Percentiles rank a stretch among this genome's conserved stretches.
Evolutionary conservation across 1,140 invertebrate genomes (phyloP).

Genomic region (Rhyacophila brunnea): DNA sequence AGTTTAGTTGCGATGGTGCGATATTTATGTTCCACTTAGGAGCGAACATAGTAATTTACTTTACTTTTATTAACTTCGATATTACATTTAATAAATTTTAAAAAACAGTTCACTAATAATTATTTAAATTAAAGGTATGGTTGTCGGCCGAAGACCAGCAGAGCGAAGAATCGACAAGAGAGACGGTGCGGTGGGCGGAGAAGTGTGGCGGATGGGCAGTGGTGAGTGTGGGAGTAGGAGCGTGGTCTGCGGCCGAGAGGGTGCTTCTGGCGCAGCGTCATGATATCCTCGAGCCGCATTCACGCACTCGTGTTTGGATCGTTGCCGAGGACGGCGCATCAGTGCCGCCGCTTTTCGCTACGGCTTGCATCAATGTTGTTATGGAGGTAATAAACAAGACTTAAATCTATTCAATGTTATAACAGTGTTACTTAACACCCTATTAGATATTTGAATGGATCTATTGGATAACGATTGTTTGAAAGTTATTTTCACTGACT

Average conservation of each 20-base stretch:
- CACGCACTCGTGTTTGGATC: conserved; percentile 21
- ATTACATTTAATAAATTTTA: too few relatives aligned
- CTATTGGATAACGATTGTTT: too few relatives aligned
- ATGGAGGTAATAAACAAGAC: conserved; percentile 21
- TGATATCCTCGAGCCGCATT: not conserved
- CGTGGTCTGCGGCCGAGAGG: not conserved
- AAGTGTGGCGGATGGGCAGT: conserved; percentile 17
- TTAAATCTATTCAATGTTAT: too few relatives aligned
- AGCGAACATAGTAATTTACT: too few relatives aligned
- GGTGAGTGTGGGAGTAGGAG: conserved; percentile 9
- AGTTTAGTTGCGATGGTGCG: too few relatives aligned
- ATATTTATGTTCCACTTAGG: too few relatives aligned
- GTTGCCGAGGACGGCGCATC: conserved; percentile 20
- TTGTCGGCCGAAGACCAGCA: conserved; percentile 33
- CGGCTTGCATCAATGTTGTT: conserved; percentile 26
- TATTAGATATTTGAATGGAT: not conserved
- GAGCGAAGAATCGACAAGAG: conserved; percentile 22
- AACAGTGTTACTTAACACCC: too few relatives aligned
- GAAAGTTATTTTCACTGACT: too few relatives aligned
- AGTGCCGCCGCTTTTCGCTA: conserved; percentile 21
- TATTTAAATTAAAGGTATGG: conserved; percentile 37
- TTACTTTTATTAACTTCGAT: too few relatives aligned
- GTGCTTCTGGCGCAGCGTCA: not conserved
- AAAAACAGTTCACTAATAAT: too few relatives aligned
- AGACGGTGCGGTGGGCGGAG: conserved; percentile 8